Conservation (phyloP, 2,113 vertebrate genomes). For the Salvator merianae region DNA sequence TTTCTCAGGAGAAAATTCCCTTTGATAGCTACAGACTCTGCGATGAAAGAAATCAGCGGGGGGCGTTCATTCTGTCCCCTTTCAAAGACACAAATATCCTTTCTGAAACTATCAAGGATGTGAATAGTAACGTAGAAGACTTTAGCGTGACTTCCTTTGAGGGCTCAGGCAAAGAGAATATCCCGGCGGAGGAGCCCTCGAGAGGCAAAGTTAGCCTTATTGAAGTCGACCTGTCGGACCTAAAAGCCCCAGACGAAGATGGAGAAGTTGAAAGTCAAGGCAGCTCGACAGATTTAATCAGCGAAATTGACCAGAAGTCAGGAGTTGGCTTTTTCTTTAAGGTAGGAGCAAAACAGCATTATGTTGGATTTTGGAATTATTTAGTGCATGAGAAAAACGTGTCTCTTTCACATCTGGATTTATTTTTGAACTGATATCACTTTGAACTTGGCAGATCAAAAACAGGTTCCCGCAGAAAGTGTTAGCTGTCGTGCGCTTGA, state of each 20-base stretch:
- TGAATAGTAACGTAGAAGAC: slow-evolving; percentile 61
- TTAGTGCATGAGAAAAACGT: neutral
- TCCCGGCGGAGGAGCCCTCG: slow-evolving; percentile 70
- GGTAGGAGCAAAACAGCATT: slow-evolving; percentile 66
- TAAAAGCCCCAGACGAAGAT: slow-evolving; percentile 79
- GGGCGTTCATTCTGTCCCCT: slow-evolving; percentile 55
- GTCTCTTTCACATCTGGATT: too few relatives aligned
- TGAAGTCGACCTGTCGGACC: slow-evolving; percentile 88
- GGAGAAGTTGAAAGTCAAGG: slow-evolving; percentile 67
- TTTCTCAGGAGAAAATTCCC: slow-evolving; percentile 69
- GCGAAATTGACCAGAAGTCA: slow-evolving; percentile 85
- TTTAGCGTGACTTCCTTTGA: slow-evolving; percentile 61
- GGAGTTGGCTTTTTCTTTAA: slow-evolving; percentile 95
- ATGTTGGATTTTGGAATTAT: neutral
- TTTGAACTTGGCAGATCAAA: too few relatives aligned
- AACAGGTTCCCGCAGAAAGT: neutral
- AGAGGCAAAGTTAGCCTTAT: slow-evolving; percentile 86
- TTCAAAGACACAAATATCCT: slow-evolving; percentile 76
- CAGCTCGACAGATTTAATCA: slow-evolving; percentile 59
- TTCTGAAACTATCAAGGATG: slow-evolving; percentile 74
- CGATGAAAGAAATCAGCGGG: slow-evolving; percentile 81
- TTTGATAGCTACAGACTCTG: slow-evolving; percentile 79
- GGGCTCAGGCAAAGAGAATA: slow-evolving; percentile 71
- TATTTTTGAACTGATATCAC: too few relatives aligned
- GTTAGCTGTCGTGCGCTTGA: neutral